Conservation (phyloP, 1,140 invertebrate species). For the Vanessa tameamea region DNA sequence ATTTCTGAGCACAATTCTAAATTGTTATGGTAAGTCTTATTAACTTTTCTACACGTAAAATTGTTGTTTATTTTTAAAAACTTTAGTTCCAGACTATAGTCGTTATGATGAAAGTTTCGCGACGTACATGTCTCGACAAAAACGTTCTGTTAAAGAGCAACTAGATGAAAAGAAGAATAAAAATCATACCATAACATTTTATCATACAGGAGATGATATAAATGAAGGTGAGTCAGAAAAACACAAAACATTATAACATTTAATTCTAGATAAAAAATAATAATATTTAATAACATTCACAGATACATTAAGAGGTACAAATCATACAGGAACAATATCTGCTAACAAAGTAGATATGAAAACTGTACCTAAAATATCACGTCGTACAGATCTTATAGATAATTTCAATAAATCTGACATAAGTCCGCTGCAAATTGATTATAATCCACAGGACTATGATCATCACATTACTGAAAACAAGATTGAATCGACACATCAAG, state of each 20-base stretch:
- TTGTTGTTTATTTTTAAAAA: neutral
- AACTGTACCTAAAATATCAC: slow-evolving; percentile 41
- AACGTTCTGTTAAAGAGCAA: slow-evolving; percentile 44
- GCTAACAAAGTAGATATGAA: slow-evolving; percentile 47
- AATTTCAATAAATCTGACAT: slow-evolving; percentile 43
- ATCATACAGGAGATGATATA: slow-evolving; percentile 61
- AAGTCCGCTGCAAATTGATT: slow-evolving; percentile 61
- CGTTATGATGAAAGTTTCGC: slow-evolving; percentile 44
- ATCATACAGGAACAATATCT: slow-evolving; percentile 55
- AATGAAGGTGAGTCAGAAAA: slow-evolving; percentile 58
- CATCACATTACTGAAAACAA: slow-evolving; percentile 65
- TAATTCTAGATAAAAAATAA: neutral
- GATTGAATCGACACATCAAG: slow-evolving; percentile 51
- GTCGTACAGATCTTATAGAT: slow-evolving; percentile 43
- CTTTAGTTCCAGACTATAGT: slow-evolving; percentile 23
- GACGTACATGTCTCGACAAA: slow-evolving; percentile 39
- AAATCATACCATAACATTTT: slow-evolving; percentile 51
- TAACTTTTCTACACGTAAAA: slow-evolving; percentile 18
- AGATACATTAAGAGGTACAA: slow-evolving; percentile 63
- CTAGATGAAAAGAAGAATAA: slow-evolving; percentile 14
- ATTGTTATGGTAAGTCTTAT: slow-evolving; percentile 5
- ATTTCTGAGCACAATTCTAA: slow-evolving; percentile 27
- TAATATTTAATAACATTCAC: slow-evolving; percentile 27
- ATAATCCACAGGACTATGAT: slow-evolving; percentile 53
- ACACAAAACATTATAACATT: neutral